Evolutionary conservation across 2,797 vertebrate genomes (phyloP), one percentile per base, ranked within the genome.

Genomic region (Luscinia megarhynchos): DNA sequence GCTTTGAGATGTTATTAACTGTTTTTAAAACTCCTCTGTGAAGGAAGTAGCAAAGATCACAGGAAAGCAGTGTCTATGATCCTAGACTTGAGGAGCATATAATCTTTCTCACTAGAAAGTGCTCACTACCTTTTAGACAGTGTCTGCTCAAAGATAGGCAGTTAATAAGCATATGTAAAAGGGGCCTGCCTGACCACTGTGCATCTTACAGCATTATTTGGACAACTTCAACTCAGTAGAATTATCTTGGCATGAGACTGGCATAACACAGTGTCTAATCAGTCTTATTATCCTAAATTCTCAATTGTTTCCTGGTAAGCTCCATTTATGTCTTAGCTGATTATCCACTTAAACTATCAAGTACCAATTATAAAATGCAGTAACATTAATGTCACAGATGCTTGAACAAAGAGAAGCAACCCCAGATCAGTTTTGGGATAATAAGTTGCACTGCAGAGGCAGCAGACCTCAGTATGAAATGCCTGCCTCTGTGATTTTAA

Each of bases 341-440:
- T 97, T 95, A 98, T 90, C 93, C 92, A 96, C 95, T 97, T 97
- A 96, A 94, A 95, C 94, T 89, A 95, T 55, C 91, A 95, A 97
- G 79, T 59, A n/a, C 89, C 95, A 96, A 97, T 95, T 94, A 97
- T 85, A 94, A 96, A 93, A 88, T 30, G 85, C 87, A 94, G 82
- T 88, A 94, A 95, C 85, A 93, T 81, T 69, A 96, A 94, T 1
- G 3, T 94, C 93, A 95, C 85, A 95, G 94, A 88, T 93, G 77
- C 80, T 63, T 84, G 30, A 74, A 87, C 74, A 59, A 62, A 84
- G 10, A 94, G 29, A 63, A 86, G 51, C 40, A 95, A 78, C 36
- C 63, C 55, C 59, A 67, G 17, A 96, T 51, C 50, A 82, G 69
- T 88, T 86, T 58, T 9, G 61, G 79, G 77, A 75, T 81, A 94